phyloP scores from a whole-genome alignment of 1,140 invertebrate species.

The Heterodera carotae region DNA sequence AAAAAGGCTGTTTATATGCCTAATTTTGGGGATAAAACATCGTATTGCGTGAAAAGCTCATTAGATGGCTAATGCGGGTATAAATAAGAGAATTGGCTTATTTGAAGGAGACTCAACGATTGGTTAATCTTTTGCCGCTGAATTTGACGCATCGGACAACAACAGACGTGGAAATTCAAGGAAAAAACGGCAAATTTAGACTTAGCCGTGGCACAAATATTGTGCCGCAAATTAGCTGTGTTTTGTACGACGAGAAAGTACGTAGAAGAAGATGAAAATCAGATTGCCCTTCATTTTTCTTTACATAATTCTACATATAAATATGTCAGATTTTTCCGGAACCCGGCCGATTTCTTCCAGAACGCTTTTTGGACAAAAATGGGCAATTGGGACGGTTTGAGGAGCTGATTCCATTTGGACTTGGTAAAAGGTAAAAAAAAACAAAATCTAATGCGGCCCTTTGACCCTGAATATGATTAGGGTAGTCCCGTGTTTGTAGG shows the following conservation, averaged over 20 bases:
- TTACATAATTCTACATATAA: neutral
- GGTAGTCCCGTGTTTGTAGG: too few species aligned
- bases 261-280: neutral
- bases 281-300: neutral
- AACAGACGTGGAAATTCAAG: slow-evolving; percentile 29
- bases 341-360: slow-evolving; percentile 80
- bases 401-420: slow-evolving; percentile 36
- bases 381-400: slow-evolving; percentile 37
- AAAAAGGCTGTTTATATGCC: too few species aligned
- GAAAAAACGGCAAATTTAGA: slow-evolving; percentile 5
- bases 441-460: too few species aligned
- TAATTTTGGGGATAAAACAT: neutral
- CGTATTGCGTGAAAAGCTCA: too few species aligned
- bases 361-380: slow-evolving; percentile 72
- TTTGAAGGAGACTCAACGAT: slow-evolving; percentile 33
- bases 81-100: too few species aligned
- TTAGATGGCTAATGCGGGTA: too few species aligned
- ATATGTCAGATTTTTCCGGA: slow-evolving; percentile 74
- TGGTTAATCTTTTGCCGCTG: slow-evolving; percentile 37
- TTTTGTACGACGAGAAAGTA: slow-evolving; percentile 43
- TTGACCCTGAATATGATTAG: neutral
- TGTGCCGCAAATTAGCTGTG: slow-evolving; percentile 39
- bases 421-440: slow-evolving; percentile 39
- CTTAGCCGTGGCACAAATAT: slow-evolving; percentile 32
- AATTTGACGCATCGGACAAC: slow-evolving; percentile 41